Conservation (phyloP, 2,888 invertebrate species). For the Brachyptera putata region DNA sequence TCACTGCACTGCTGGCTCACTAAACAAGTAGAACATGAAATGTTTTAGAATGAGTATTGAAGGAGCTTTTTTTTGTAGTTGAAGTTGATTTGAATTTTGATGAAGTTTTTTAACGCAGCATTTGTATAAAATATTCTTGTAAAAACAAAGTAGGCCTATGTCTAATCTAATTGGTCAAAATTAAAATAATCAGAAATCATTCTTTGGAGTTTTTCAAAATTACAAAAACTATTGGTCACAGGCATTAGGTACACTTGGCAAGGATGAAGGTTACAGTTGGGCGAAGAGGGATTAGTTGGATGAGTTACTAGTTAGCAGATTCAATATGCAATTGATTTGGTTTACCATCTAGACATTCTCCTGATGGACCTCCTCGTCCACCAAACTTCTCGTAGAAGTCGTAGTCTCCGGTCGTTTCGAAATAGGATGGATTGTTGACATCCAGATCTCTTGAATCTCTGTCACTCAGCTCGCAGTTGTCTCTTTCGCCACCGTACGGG, state of each 20-base stretch:
- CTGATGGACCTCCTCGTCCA: constrained; percentile 60
- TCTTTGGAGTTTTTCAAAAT: not conserved
- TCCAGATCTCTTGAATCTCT: constrained; percentile 79
- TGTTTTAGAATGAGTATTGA: too few relatives aligned
- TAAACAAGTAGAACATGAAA: too few relatives aligned
- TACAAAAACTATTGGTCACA: constrained; percentile 16
- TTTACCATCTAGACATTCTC: constrained; percentile 81
- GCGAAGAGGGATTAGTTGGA: too few relatives aligned
- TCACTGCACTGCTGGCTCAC: constrained; percentile 89
- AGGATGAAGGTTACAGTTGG: too few relatives aligned
- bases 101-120: constrained; percentile 6
- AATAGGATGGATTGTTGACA: constrained; percentile 77
- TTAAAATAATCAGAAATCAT: not conserved
- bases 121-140: not conserved
- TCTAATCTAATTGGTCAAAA: too few relatives aligned
- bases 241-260: too few relatives aligned
- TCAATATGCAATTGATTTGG: too few relatives aligned
- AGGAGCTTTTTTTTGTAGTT: too few relatives aligned
- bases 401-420: constrained; percentile 77
- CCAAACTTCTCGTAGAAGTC: constrained; percentile 80
- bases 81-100: constrained; percentile 20
- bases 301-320: too few relatives aligned
- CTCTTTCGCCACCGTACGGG: constrained; percentile 59
- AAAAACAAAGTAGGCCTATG: not conserved
- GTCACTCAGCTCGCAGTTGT: constrained; percentile 88